Evolutionary conservation across 2,888 invertebrate genomes (phyloP).

Genomic region (Leucophora obtusa): DNA sequence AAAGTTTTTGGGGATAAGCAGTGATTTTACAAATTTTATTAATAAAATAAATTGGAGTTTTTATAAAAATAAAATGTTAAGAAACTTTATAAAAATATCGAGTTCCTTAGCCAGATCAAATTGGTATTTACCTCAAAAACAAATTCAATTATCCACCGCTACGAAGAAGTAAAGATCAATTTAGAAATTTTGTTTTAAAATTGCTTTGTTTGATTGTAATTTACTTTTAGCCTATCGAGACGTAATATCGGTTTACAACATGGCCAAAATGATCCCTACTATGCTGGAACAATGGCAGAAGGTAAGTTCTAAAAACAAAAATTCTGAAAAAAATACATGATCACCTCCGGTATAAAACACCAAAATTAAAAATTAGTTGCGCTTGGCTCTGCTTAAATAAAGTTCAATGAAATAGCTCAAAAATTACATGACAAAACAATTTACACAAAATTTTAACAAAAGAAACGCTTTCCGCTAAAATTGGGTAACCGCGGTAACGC

Average conservation of each 20-base stretch:
- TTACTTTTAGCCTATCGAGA: conserved; percentile 31
- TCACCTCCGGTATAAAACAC: too few relatives aligned
- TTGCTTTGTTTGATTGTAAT: background rate
- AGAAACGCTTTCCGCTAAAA: too few relatives aligned
- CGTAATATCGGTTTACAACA: conserved; percentile 56
- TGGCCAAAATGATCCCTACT: conserved; percentile 43
- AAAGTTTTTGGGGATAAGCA: conserved; percentile 15
- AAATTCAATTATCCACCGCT: background rate
- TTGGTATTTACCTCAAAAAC: conserved; percentile 17
- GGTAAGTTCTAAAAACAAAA: too few relatives aligned
- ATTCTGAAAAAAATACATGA: too few relatives aligned
- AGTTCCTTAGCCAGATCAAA: conserved; percentile 2
- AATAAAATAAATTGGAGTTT: conserved; percentile 5
- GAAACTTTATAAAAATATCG: conserved; percentile 19
- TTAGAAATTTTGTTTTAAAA: background rate
- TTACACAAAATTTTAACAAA: too few relatives aligned
- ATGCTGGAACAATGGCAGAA: conserved; percentile 64
- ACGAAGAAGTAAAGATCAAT: conserved; percentile 17
- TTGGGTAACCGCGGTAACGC: too few relatives aligned
- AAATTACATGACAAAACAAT: too few relatives aligned
- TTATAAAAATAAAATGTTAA: conserved; percentile 42
- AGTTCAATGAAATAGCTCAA: too few relatives aligned
- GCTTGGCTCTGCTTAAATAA: too few relatives aligned
- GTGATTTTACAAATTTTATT: conserved; percentile 9
- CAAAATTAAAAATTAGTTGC: too few relatives aligned